Percentiles rank a stretch among this genome's conserved stretches.
These are phyloP conservation scores for Heliconius ismenius DNA, from an alignment of 2,888 invertebrate genomes.

Conservation along the genomic window DNA sequence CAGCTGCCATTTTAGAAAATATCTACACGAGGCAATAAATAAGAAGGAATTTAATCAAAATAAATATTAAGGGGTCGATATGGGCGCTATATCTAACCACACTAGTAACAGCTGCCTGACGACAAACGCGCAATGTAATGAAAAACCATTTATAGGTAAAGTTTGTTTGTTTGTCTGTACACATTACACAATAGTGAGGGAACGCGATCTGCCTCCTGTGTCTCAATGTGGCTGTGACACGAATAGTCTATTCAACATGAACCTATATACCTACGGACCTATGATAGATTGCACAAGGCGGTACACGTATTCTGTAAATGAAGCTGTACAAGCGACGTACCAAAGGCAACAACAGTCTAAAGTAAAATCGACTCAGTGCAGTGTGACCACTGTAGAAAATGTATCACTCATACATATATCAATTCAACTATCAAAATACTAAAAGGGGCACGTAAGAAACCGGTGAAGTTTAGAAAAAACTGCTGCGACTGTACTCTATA, in stretches of 20 bases:
- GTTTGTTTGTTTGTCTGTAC: slow-evolving; percentile 1
- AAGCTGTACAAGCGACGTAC: slow-evolving; percentile 35
- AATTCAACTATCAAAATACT: slow-evolving; percentile 49
- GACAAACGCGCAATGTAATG: slow-evolving; percentile 60
- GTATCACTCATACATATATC: slow-evolving; percentile 50
- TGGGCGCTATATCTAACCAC: slow-evolving; percentile 53
- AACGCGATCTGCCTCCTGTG: slow-evolving; percentile 50
- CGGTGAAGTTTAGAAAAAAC: slow-evolving; percentile 53
- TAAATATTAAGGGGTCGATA: slow-evolving; percentile 38
- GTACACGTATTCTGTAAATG: slow-evolving; percentile 32
- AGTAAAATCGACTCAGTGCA: slow-evolving; percentile 49
- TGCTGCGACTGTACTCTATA: slow-evolving; percentile 59
- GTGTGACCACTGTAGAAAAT: slow-evolving; percentile 48
- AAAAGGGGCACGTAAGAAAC: slow-evolving; percentile 50
- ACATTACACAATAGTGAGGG: slow-evolving; percentile 32
- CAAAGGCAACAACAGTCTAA: slow-evolving; percentile 41
- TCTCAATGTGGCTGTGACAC: slow-evolving; percentile 49
- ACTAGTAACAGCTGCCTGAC: slow-evolving; percentile 68
- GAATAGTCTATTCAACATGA: slow-evolving; percentile 46
- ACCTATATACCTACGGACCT: slow-evolving; percentile 42
- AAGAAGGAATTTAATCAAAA: slow-evolving; percentile 36
- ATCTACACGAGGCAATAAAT: slow-evolving; percentile 28
- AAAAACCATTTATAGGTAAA: slow-evolving; percentile 38
- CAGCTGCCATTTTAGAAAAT: slow-evolving; percentile 68
- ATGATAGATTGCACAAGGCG: slow-evolving; percentile 42